Base-by-base conservation (phyloP, 1,140 invertebrate species). In the Cydia strobilella region DNA sequence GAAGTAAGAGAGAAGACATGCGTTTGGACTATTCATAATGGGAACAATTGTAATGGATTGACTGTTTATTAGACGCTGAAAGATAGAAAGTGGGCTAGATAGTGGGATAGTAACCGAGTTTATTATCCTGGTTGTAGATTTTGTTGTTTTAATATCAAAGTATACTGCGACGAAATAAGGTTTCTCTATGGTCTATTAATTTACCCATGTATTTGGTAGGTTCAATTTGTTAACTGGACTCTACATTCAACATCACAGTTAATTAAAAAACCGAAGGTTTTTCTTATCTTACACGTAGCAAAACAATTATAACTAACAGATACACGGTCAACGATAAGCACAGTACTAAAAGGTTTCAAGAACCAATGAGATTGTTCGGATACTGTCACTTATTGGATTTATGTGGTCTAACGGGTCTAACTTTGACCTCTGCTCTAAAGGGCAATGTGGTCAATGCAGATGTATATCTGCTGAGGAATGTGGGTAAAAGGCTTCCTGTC, bases 261-360 rank as follows among this genome's bases (percentile, higher is more conserved):
- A 59, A 59, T 59, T 59, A 59, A 59, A 59, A 59, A 59, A 59
- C 12, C n/a, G 54, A 59, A 59, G 54, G 54, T 59, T 59, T 59
- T 23, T 20, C 54, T 59, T 23, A 59, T 59, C 54, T n/a, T 2
- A 59, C 54, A 59, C 54, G 54, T 59, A 59, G 54, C 54, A 59
- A 59, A 59, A 59, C 54, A 59, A 59, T 59, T 59, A 59, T 51
- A 51, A 18, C 51, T 7, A 54, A 48, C 48, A 59, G 54, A 59
- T 59, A 59, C 54, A 59, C 54, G 54, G 54, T 23, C 54, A 59
- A 20, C 23, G 20, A 59, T 23, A 59, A 1, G 48, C 0, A 10
- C 54, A 59, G n/a, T 18, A 54, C 51, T 12, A 59, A 23, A 59
- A 59, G 54, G 54, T 59, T 1, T 9, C 54, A 59, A 10, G 54